Evolutionary conservation across 2,888 invertebrate species (phyloP), one percentile per base, ranked within the genome.

Genomic region (Tupiocoris notatus): DNA sequence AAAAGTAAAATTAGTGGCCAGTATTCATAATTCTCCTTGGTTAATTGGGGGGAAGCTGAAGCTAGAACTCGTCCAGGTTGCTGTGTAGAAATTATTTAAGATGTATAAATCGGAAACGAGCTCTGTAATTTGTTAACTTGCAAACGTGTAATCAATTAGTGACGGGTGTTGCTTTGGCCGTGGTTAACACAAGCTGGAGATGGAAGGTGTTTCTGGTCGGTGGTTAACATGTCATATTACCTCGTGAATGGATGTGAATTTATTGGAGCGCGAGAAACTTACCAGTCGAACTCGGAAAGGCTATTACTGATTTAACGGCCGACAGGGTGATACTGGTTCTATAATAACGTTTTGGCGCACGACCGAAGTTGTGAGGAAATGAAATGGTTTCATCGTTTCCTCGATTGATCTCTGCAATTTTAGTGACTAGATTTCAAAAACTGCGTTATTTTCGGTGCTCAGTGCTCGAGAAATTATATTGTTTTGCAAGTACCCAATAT

Each of bases 101-200:
- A 73, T 73, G 73, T 73, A 73, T 73, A 73, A 73, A 73, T 73
- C 62, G 73, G 54, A 62, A 73, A 62, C 73, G 62, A 73, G 73
- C 57, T 73, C 61, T 62, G 63, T 73, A 73, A 73, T 73, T 62
- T 62, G 62, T 73, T 62, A 73, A 62, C 62, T 73, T 73, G 73
- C 73, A 73, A 73, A 73, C 73, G 73, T 73, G 62, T 73, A 62
- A 73, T 73, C 73, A 73, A 73, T 73, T 73, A 73, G 56, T 39
- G 39, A 39, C 12, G 39, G 39, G 6, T 39, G 39, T 12, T 12
- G 39, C 39, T 12, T 39, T 39, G 39, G 39, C 39, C 12, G 12
- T 12, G 39, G 39, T 3, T 39, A 39, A 39, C 39, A 12, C 12
- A 7, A 39, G 12, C 39, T 7, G 6, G 39, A 39, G 39, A n/a